phyloP scores from a whole-genome alignment of 2,797 vertebrate species.

The Gymnocypris eckloni region DNA sequence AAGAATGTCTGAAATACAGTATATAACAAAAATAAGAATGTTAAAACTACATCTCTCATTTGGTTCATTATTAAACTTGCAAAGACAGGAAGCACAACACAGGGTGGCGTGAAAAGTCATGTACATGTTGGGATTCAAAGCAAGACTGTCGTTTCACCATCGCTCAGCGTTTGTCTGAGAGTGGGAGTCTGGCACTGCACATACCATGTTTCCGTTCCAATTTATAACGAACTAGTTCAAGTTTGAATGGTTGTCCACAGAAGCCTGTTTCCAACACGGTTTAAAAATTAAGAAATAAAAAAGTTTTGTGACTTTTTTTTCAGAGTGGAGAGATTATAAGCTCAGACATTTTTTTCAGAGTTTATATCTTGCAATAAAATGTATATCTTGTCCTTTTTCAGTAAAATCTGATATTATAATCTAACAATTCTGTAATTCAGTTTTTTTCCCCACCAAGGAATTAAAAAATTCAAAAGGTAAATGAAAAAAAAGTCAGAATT shows the following conservation, averaged over 20 bases:
- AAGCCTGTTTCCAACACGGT: neutral
- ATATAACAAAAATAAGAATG: conserved; percentile 66
- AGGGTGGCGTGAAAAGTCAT: conserved; percentile 34
- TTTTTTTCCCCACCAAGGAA: no score
- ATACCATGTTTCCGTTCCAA: conserved; percentile 2
- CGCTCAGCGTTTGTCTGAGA: conserved; percentile 7
- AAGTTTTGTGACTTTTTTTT: neutral
- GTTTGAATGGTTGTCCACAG: neutral
- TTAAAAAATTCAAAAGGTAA: no score
- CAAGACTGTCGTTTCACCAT: neutral
- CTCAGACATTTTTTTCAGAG: neutral
- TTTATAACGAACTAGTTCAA: neutral
- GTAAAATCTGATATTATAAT: no score
- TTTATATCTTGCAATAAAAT: no score
- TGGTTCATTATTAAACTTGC: conserved; percentile 52
- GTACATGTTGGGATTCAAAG: conserved; percentile 35
- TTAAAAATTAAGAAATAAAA: neutral
- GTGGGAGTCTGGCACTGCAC: conserved; percentile 33
- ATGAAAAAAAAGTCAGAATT: no score
- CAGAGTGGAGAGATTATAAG: neutral
- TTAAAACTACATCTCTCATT: conserved; percentile 62
- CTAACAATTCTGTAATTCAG: no score
- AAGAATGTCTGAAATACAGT: conserved; percentile 70
- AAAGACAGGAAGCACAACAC: conserved; percentile 58
- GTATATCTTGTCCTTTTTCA: no score